phyloP scores from a whole-genome alignment of 2,113 vertebrate genomes.

The Philantomba maxwellii region DNA sequence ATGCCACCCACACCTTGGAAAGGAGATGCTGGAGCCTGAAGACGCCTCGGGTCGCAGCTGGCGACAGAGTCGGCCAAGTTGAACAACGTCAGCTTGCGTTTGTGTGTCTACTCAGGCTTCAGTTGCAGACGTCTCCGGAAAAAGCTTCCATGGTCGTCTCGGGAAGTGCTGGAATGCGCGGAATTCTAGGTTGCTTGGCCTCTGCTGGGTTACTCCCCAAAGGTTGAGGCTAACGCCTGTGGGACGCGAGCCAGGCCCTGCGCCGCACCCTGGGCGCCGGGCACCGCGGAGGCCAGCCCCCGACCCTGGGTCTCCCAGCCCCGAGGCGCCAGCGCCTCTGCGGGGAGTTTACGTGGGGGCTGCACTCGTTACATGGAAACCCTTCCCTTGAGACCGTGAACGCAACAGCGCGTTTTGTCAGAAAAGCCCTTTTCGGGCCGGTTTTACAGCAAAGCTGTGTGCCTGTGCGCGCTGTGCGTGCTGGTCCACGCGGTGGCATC shows the following conservation, averaged over 20 bases:
- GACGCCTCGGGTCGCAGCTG: not conserved
- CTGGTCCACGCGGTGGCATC: rapidly evolving
- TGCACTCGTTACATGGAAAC: not conserved
- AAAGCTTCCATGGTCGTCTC: not conserved
- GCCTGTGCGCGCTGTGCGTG: not conserved
- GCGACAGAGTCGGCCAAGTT: not conserved
- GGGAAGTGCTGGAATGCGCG: not conserved
- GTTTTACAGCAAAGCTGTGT: not conserved
- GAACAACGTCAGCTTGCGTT: too few relatives aligned
- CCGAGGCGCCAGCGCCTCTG: rapidly evolving
- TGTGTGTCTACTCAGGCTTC: not conserved
- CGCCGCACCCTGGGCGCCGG: not conserved
- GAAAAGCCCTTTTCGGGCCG: not conserved
- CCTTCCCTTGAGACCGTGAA: too few relatives aligned
- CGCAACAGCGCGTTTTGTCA: rapidly evolving
- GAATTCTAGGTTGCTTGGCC: not conserved
- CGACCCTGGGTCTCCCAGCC: rapidly evolving
- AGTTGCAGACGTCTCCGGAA: not conserved
- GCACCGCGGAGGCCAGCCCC: not conserved
- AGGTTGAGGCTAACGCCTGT: not conserved
- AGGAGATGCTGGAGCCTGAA: not conserved
- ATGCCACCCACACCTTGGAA: not conserved
- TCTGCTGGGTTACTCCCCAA: not conserved
- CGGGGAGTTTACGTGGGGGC: not conserved
- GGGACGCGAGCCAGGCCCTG: not conserved